Evolutionary conservation across 2,797 vertebrate species (phyloP), one percentile per base, ranked within the genome.

Genomic region (Channallabes apus): DNA sequence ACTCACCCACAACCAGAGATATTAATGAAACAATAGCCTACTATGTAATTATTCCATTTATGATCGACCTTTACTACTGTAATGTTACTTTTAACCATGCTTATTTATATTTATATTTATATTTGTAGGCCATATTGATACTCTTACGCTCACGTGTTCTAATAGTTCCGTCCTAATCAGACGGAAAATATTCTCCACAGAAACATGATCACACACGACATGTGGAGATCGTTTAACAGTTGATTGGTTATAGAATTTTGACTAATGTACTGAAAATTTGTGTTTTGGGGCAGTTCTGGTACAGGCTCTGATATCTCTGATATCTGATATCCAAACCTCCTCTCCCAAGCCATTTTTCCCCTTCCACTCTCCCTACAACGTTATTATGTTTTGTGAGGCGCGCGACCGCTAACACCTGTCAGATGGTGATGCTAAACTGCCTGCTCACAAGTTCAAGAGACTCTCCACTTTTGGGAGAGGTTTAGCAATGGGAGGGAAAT

Each of bases 401-500:
- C 56, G 35, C 84, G 82, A 61, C 88, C 71, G 83, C 85, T 86
- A 85, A 83, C 86, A 89, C 88, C 84, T 89, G 87, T 84, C 87
- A 88, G 88, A 87, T 83, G 84, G 35, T 38, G 73, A 78, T 80
- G 83, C 86, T 88, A 78, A 89, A 84, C 84, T 82, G 69, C 81
- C 87, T 85, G 71, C 69, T 87, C 46, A 81, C 86, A 75, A 84
- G 86, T 87, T 87, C 86, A 87, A 84, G 86, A 87, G 86, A 81
- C 82, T 84, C 82, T 86, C 82, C 85, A 86, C 76, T 80, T 86
- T 86, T 80, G 64, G 82, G 85, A 86, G 85, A 79, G 68, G 56
- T 58, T 72, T 85, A 54, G 77, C 58, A 80, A 22, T 35, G 67
- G 22, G 65, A 62, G 80, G 75, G 27, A 78, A 58, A 32, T 58